Base-by-base conservation (phyloP, 2,888 invertebrate species). In the Galeruca laticollis region DNA sequence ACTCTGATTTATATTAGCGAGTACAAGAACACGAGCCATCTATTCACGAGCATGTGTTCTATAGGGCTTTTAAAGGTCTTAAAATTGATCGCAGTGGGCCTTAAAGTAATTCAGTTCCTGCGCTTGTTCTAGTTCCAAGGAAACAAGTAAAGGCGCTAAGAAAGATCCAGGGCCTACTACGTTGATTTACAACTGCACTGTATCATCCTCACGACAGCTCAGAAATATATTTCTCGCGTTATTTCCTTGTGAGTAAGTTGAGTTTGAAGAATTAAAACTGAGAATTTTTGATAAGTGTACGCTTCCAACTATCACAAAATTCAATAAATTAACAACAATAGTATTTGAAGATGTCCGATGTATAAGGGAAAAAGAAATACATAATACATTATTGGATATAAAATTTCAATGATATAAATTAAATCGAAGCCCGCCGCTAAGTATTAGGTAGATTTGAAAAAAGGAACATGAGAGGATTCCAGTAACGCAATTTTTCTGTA, bases 151-250 rank as follows among this genome's bases (percentile, higher is more conserved):
- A 63, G 69, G 69, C 64, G 73, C 73, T 71, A 68, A 73, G 73
- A 68, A 68, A 63, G 70, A 73, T 73, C 73, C 73, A 68, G 70
- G 68, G 69, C 69, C 71, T 70, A 68, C 71, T 70, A 68, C 62
- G 71, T 77, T 82, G 82, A 82, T 82, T 82, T 82, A 82, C 80
- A 71, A 72, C 76, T 62, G 76, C 77, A 79, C 73, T 82, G 80
- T 77, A 80, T 82, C 82, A 82, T 82, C 76, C 76, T 69, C 71
- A 73, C 76, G 81, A 82, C 82, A 80, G 77, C 74, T 73, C 73
- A 77, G 78, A 79, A 75, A 75, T 75, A 75, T 70, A 73, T 73
- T 57, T 65, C 59, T 60, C 70, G 63, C 61, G 35, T 57, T 47
- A 47, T 15, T 71, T 62, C 67, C 69, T 67, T 67, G 67, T 54